Conservation (phyloP, 2,113 vertebrate species). For the Silurus meridionalis region DNA sequence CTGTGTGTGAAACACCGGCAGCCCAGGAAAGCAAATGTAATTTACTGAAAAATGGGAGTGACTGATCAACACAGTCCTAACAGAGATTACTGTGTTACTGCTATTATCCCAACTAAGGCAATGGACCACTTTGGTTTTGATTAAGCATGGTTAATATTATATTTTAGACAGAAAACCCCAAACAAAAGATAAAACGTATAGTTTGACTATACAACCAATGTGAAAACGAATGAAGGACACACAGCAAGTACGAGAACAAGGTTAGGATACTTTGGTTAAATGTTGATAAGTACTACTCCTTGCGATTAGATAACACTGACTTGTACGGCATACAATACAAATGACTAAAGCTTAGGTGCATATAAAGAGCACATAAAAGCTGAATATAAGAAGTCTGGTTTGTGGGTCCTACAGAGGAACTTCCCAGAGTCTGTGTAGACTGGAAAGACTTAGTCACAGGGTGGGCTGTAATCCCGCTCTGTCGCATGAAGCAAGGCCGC, state of each 20-base stretch:
- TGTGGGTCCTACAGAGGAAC: background rate
- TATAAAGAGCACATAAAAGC: background rate
- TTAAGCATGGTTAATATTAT: background rate
- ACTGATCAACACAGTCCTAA: background rate
- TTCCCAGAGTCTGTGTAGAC: background rate
- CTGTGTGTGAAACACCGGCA: background rate
- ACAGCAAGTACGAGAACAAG: background rate
- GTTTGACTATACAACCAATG: background rate
- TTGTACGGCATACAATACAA: background rate
- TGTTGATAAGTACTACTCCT: background rate
- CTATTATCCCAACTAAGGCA: background rate
- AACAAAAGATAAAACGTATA: background rate
- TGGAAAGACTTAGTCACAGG: background rate
- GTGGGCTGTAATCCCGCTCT: background rate
- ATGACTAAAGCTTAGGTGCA: background rate
- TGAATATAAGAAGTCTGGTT: background rate
- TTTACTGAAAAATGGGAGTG: background rate
- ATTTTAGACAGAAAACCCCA: background rate
- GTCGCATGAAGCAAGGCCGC: background rate
- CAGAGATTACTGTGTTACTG: background rate
- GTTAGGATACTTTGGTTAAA: conserved; percentile 17
- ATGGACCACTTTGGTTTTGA: background rate
- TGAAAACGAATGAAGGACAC: background rate
- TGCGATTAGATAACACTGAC: background rate
- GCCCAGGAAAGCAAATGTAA: background rate